Base-by-base conservation (phyloP, 2,797 vertebrate species). In the Mus minutoides region DNA sequence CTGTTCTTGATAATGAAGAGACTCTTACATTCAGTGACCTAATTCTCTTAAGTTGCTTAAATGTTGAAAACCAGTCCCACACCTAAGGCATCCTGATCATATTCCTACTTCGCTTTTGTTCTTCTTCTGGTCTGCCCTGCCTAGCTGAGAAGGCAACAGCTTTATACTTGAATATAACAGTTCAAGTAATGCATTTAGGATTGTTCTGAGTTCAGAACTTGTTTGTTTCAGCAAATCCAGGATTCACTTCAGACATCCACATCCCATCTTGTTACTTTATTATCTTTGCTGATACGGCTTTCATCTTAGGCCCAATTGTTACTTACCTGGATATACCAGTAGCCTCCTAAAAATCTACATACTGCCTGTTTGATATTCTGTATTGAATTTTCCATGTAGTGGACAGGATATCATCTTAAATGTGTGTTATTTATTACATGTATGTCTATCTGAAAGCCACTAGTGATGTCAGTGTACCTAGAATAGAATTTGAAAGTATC, bases 21-120 rank as follows among this genome's bases (percentile, higher is more conserved):
- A 87, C 19, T 93, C 34, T 54, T 64, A 34, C 13, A 67, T 16
- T 31, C 37, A 95, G 73, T 1, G 62, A 69, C 37, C 69, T 89
- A 94, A 89, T 49, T 93, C 79, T 73, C 29, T 26, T 86, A 85
- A 52, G 24, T 88, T 43, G 54, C 56, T 80, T 91, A 88, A 85
- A 24, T 82, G 37, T 26, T 93, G 22, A 91, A 84, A 75, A 73
- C 12, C 7, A 56, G 79, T 43, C 67, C 49, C 43, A 85, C 40
- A 89, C 24, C 71, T 64, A 54, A 40, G 0, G 1, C n/a, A 17
- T 75, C 77, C 91, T 69, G 80, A 52, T 37, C 31, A 77, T 29
- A 90, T 87, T 46, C 26, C 3, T 79, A 34, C 87, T 88, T 94
- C 62, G 67, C 40, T 94, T 5, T 54, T 60, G 22, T n/a, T 67